Conservation (phyloP, 2,888 invertebrate species). For the Torymus auratus region DNA sequence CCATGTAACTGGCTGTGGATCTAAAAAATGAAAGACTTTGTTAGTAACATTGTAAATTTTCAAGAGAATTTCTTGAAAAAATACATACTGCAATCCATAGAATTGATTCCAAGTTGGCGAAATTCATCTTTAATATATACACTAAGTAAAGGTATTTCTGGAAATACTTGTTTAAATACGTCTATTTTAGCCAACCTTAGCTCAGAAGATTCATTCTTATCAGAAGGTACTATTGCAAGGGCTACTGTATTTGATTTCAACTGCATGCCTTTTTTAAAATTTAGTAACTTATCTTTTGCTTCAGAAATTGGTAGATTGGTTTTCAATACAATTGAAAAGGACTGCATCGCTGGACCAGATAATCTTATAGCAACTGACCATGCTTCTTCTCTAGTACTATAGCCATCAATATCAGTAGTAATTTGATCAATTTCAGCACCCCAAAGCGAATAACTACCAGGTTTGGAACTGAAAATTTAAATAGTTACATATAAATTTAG, state of each 20-base stretch:
- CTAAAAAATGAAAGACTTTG: not conserved
- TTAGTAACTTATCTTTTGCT: not conserved
- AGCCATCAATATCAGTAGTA: slow-evolving; percentile 1
- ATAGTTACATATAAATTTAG: not conserved
- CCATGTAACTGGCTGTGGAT: not conserved
- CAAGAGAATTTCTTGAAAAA: not conserved
- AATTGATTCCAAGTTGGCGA: slow-evolving; percentile 22
- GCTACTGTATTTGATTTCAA: slow-evolving; percentile 10
- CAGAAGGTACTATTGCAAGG: slow-evolving; percentile 20
- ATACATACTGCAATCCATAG: not conserved
- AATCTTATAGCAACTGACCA: slow-evolving; percentile 8
- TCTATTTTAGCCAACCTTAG: slow-evolving; percentile 17
- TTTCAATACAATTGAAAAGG: slow-evolving; percentile 29
- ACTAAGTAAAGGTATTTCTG: slow-evolving; percentile 22
- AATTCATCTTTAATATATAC: slow-evolving; percentile 4
- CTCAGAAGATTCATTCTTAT: not conserved
- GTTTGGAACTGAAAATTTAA: slow-evolving; percentile 26
- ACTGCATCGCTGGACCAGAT: slow-evolving; percentile 15
- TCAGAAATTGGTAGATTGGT: not conserved
- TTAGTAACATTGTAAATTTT: not conserved
- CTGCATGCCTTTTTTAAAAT: not conserved
- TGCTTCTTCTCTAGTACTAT: not conserved
- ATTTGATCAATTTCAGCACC: slow-evolving; percentile 12
- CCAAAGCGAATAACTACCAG: slow-evolving; percentile 25
- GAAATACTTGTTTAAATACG: slow-evolving; percentile 14